Conservation (phyloP, 2,888 invertebrate species). For the Temnothorax ravouxi region DNA sequence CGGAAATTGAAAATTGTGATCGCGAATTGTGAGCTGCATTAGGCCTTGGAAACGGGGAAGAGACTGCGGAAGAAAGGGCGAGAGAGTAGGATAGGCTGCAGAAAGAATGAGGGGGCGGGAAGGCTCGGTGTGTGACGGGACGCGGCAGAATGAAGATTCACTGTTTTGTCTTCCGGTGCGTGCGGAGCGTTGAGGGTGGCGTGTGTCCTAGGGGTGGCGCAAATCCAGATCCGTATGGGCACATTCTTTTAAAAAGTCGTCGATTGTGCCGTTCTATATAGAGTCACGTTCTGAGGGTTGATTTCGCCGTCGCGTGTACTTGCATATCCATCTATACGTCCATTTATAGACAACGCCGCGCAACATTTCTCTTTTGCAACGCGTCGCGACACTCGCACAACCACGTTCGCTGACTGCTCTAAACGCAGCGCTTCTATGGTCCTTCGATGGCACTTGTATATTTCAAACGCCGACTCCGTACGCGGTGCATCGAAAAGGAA, state of each 20-base stretch:
- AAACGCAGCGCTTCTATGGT: conserved; percentile 62
- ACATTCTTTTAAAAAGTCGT: conserved; percentile 84
- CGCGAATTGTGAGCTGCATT: conserved; percentile 86
- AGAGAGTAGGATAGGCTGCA: conserved; percentile 46
- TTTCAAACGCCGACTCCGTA: conserved; percentile 67
- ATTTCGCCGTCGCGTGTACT: conserved; percentile 71
- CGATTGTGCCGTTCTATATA: conserved; percentile 84
- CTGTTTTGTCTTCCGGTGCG: conserved; percentile 83
- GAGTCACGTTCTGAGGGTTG: conserved; percentile 81
- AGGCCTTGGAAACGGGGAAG: conserved; percentile 79
- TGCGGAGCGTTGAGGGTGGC: conserved; percentile 65
- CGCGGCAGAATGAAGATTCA: conserved; percentile 85
- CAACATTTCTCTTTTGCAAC: conserved; percentile 49
- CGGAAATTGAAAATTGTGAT: conserved; percentile 86
- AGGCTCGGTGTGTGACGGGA: conserved; percentile 80
- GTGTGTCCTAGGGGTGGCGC: conserved; percentile 77
- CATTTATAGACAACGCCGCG: conserved; percentile 67
- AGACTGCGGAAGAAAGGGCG: conserved; percentile 56
- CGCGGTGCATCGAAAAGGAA: conserved; percentile 73
- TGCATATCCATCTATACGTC: conserved; percentile 69
- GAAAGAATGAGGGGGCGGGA: conserved; percentile 61
- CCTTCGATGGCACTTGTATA: conserved; percentile 70
- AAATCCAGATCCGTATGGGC: conserved; percentile 80
- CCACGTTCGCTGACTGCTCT: conserved; percentile 76
- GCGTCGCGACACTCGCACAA: conserved; percentile 74